phyloP scores from a whole-genome alignment of 1,140 invertebrate genomes.

The Melanaphis sacchari region DNA sequence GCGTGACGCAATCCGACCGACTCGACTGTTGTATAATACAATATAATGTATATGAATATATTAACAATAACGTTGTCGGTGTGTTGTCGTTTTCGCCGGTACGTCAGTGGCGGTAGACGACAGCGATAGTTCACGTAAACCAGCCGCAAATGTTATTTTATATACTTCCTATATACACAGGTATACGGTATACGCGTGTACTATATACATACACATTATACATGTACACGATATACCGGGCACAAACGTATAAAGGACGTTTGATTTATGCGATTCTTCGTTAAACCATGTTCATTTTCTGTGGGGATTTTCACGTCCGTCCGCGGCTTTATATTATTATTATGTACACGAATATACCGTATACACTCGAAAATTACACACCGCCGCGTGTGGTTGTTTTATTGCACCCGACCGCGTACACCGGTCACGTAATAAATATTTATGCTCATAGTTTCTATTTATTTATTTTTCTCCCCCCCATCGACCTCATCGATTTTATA shows the following conservation, averaged over 20 bases:
- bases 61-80: background rate
- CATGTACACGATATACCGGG: background rate
- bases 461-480: background rate
- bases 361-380: background rate
- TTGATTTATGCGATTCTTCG: constrained; percentile 23
- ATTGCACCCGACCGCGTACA: background rate
- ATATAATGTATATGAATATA: background rate
- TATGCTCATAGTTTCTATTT: background rate
- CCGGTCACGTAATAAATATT: constrained; percentile 18
- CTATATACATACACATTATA: background rate
- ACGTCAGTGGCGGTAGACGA: background rate
- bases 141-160: background rate
- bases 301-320: background rate
- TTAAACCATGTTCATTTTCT: constrained; percentile 35
- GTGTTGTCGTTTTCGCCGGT: background rate
- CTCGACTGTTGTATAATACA: background rate
- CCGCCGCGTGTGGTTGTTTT: background rate
- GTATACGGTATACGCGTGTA: background rate
- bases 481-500: background rate
- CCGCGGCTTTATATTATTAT: background rate
- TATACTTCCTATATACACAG: background rate
- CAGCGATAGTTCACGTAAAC: constrained; percentile 7
- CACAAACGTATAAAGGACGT: background rate
- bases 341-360: background rate
- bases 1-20: background rate